Base-by-base conservation (phyloP, 2,797 vertebrate genomes). In the Limosa lapponica region DNA sequence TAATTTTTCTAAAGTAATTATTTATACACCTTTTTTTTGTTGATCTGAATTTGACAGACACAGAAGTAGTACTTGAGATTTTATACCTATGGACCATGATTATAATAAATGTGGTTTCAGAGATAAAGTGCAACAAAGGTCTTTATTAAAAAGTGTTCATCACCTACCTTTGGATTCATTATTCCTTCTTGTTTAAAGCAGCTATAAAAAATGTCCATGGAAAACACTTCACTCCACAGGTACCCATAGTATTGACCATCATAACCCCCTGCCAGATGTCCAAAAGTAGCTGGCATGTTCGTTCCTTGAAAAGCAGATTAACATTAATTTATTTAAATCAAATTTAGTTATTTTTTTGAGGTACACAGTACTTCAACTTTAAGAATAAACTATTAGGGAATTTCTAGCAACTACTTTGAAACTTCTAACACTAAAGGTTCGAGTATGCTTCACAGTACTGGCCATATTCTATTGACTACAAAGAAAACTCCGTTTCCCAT, bases 171-270 rank as follows among this genome's bases (percentile, higher is more conserved):
- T 93, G 99, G 98, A 97, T 99, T 99, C 98, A 99, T 99, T 87
- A 99, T 98, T 80, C 99, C 99, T 97, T 99, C 98, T 93, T 98
- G 98, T 89, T 99, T 99, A 97, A 99, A 99, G 85, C 98, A 98
- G 94, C 98, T 99, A 96, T 99, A 99, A 95, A 98, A 99, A 64
- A 99, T 99, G 97, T 99, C 99, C 98, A 98, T 98, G 93, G 99
- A 99, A 98, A 99, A 99, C 46, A 99, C 99, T 95, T 99, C 99
- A 82, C 99, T 99, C 99, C 99, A 99, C 51, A 99, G 97, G 94
- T 99, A 99, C 80, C 99, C 99, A 51, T 99, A 99, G 96, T 99
- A 99, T 49, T 99, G 99, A 64, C 98, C 99, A 89, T 99, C 99
- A 71, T 99, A 99, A 39, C 99, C 99, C 87, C 99, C 99, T 16